Percentiles rank a stretch among this genome's conserved stretches.
These are phyloP conservation scores for Thalassoma bifasciatum DNA, from an alignment of 2,113 vertebrate genomes.

Conservation along the genomic window DNA sequence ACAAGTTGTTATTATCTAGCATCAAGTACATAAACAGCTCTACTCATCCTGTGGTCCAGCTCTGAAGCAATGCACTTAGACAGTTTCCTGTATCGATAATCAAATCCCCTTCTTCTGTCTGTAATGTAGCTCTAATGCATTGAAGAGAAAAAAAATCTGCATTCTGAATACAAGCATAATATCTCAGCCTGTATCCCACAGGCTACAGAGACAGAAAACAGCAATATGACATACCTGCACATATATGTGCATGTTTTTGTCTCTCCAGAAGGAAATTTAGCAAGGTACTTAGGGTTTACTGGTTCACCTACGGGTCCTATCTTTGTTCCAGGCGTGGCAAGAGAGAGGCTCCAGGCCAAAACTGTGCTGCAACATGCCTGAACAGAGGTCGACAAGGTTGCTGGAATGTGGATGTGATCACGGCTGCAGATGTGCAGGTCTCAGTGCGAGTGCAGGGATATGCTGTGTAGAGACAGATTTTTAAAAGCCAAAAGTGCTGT, in stretches of 20 bases:
- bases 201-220: not conserved
- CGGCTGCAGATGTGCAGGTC: constrained; percentile 28
- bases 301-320: constrained; percentile 81
- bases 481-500: not conserved
- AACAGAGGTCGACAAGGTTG: constrained; percentile 60
- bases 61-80: constrained; percentile 36
- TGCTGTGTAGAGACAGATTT: not conserved
- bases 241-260: not conserved
- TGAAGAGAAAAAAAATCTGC: too few relatives aligned
- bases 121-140: too few relatives aligned
- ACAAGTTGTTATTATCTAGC: too few relatives aligned
- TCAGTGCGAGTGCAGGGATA: constrained; percentile 3
- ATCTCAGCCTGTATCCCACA: not conserved
- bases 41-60: not conserved
- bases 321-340: constrained; percentile 88
- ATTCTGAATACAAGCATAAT: too few relatives aligned
- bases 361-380: constrained; percentile 82
- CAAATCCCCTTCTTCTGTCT: constrained; percentile 45
- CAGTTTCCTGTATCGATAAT: constrained; percentile 69
- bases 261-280: constrained; percentile 18
- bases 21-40: not conserved
- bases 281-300: constrained; percentile 2
- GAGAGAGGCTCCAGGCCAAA: constrained; percentile 86
- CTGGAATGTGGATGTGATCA: constrained; percentile 73
- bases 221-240: not conserved